Base-by-base conservation (phyloP, 2,113 vertebrate species). In the Pungitius pungitius region DNA sequence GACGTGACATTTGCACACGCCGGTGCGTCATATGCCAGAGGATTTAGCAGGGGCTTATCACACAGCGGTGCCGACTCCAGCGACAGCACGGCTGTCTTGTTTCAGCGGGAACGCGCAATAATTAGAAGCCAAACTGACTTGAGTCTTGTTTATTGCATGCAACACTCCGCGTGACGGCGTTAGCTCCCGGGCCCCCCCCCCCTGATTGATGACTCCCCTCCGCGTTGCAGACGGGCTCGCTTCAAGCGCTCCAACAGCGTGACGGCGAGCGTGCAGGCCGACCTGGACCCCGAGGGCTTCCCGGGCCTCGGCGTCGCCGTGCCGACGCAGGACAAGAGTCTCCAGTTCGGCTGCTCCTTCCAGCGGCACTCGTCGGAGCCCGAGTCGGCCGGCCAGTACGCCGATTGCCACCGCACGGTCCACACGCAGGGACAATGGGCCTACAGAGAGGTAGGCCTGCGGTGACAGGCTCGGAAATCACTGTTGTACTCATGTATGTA, bases 191-290 rank as follows among this genome's bases (percentile, higher is more conserved):
- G 77, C 64, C 78, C 30, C 30, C 30, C n/a, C 30, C 30, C 30
- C 5, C 30, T 30, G 3, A 49, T 57, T 47, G 39, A n/a, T 72
- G 61, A 69, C 73, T 76, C 52, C 66, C 30, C n/a, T n/a, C n/a
- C 78, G 52, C 83, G 68, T 85, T 78, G 47, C 89, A 99, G 97
- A 87, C 94, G 96, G 37, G 95, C 97, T 0, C 95, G 97, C 63
- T 98, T 99, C 94, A 99, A 97, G 90, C 97, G 97, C 86, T 99
- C 98, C 91, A 99, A 99, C 93, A 99, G 98, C 0, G 98, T 99
- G 90, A 99, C 98, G 0, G 97, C 97, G 0, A 96, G 97, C 0
- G 97, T 99, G 86, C 98, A 99, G 93, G 97, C 98, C 0, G 97
- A 99, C 93, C 94, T 99, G 90, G 97, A 98, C 90, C 94, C 96